A percentile compares a stretch with the other conserved stretches of the same genome.
Evolutionary conservation across 2,888 invertebrate species (phyloP).

Genomic region (Cheilosia soror): DNA sequence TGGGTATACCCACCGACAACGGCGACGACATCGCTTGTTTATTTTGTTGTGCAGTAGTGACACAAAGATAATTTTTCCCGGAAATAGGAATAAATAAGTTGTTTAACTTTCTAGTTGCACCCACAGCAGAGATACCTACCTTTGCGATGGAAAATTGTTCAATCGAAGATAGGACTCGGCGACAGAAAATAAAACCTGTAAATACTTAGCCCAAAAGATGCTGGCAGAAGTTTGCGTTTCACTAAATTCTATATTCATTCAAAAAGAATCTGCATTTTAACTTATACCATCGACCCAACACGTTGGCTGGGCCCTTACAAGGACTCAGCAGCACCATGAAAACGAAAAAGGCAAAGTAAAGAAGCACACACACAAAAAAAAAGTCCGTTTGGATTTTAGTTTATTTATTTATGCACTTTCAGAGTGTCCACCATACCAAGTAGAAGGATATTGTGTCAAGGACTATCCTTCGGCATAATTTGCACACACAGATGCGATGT

Average conservation of each 20-base stretch:
- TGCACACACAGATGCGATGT: constrained; percentile 45
- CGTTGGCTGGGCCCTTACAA: constrained; percentile 23
- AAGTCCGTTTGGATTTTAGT: constrained; percentile 52
- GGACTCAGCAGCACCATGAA: constrained; percentile 39
- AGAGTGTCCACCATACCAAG: constrained; percentile 67
- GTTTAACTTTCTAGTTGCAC: constrained; percentile 56
- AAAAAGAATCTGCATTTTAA: constrained; percentile 55
- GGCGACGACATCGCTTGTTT: constrained; percentile 11
- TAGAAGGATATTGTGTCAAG: constrained; percentile 68
- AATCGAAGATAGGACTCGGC: constrained; percentile 7
- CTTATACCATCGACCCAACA: constrained; percentile 12
- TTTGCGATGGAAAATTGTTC: constrained; percentile 23
- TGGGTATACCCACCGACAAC: no score
- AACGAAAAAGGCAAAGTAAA: constrained; percentile 13
- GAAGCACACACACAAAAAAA: neutral
- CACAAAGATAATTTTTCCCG: constrained; percentile 54
- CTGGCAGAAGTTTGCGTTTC: constrained; percentile 53
- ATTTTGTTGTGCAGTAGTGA: constrained; percentile 44
- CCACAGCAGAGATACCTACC: constrained; percentile 17
- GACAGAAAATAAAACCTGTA: constrained; percentile 25
- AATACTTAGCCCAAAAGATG: constrained; percentile 52
- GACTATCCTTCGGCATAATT: constrained; percentile 72
- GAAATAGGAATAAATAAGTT: constrained; percentile 65
- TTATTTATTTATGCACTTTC: constrained; percentile 74
- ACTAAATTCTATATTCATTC: constrained; percentile 60